phyloP scores from a whole-genome alignment of 2,888 invertebrate genomes.

The Pandemis corylana region DNA sequence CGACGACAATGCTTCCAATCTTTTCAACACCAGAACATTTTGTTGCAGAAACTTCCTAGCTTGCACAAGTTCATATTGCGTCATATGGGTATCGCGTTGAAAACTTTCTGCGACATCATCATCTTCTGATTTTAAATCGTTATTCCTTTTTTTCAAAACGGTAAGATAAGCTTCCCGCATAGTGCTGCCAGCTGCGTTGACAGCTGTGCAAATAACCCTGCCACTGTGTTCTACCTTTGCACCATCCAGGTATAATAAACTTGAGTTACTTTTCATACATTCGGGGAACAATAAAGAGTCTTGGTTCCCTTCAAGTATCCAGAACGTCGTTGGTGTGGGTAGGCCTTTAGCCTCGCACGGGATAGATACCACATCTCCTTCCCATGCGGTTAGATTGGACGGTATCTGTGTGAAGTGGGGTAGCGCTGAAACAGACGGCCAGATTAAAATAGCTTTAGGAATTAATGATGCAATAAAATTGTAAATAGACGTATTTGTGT shows the following conservation, averaged over 20 bases:
- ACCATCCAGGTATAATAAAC: slow-evolving; percentile 77
- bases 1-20: slow-evolving; percentile 88
- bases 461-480: slow-evolving; percentile 77
- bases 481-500: slow-evolving; percentile 54
- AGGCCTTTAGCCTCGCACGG: slow-evolving; percentile 96
- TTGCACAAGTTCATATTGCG: slow-evolving; percentile 91
- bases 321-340: slow-evolving; percentile 97
- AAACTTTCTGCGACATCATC: slow-evolving; percentile 68
- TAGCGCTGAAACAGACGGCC: slow-evolving; percentile 89
- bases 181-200: slow-evolving; percentile 81
- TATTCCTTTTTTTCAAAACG: slow-evolving; percentile 76
- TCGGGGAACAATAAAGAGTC: slow-evolving; percentile 85
- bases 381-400: slow-evolving; percentile 93
- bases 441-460: slow-evolving; percentile 73
- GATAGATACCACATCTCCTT: slow-evolving; percentile 94
- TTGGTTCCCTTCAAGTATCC: slow-evolving; percentile 96
- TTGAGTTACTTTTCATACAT: slow-evolving; percentile 80
- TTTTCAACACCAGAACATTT: slow-evolving; percentile 90
- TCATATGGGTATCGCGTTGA: slow-evolving; percentile 81
- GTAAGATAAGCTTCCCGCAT: slow-evolving; percentile 81
- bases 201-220: slow-evolving; percentile 80
- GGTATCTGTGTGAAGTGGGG: slow-evolving; percentile 95
- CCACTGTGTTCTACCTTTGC: slow-evolving; percentile 77
- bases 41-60: slow-evolving; percentile 91
- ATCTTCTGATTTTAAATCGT: slow-evolving; percentile 67